Evolutionary conservation across 64 coral and sea anemone species (phyloP).

Genomic region (Porites australiensis): DNA sequence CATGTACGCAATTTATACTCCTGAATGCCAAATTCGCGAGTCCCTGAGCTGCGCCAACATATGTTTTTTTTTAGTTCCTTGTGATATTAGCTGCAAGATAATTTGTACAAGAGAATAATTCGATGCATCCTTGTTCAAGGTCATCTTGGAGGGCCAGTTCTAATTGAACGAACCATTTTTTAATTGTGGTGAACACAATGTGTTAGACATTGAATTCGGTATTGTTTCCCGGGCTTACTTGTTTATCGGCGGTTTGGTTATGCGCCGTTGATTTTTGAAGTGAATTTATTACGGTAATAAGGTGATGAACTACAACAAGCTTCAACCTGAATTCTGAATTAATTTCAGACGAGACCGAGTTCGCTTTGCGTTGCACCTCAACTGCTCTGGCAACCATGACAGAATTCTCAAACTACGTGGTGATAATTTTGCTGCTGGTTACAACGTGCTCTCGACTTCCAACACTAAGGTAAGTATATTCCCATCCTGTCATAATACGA

Average conservation of each 20-base stretch:
- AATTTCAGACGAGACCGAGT: conserved; percentile 45
- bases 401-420: background rate
- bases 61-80: background rate
- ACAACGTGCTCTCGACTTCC: conserved; percentile 3
- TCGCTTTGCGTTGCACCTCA: background rate
- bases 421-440: background rate
- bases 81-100: background rate
- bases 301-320: conserved; percentile 37
- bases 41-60: background rate
- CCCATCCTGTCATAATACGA: background rate
- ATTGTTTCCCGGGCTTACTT: conserved; percentile 10
- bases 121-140: background rate
- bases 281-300: conserved; percentile 65
- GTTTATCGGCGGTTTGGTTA: conserved; percentile 12
- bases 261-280: conserved; percentile 43
- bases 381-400: background rate
- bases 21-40: background rate
- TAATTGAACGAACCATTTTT: background rate
- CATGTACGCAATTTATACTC: background rate
- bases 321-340: conserved; percentile 52
- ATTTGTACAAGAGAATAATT: background rate
- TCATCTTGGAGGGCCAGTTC: background rate
- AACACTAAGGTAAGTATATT: conserved; percentile 8
- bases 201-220: conserved; percentile 27
- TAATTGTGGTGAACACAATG: background rate